Conservation (phyloP, 1,140 invertebrate genomes). For the Chironomus tepperi region DNA sequence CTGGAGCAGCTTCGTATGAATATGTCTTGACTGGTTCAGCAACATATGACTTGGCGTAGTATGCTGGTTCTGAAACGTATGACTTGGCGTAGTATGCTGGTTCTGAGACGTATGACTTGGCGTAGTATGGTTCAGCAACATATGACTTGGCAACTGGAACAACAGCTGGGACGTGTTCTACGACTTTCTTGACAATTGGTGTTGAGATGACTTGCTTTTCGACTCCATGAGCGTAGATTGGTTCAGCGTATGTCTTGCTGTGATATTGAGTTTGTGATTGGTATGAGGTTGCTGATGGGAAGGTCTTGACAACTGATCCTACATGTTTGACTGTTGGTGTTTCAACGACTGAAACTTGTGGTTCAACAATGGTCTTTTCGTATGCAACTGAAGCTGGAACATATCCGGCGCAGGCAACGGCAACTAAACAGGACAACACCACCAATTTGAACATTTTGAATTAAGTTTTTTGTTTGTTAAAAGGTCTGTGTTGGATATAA, state of each 20-base stretch:
- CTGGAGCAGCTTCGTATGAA: too few species aligned
- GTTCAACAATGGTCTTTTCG: slow-evolving; percentile 1
- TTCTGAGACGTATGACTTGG: background rate
- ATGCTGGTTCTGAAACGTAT: slow-evolving; percentile 15
- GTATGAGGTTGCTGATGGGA: slow-evolving; percentile 42
- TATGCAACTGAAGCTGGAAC: background rate
- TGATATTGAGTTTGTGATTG: slow-evolving; percentile 39
- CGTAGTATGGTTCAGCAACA: slow-evolving; percentile 30
- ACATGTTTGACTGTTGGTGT: slow-evolving; percentile 29
- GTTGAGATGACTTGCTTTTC: slow-evolving; percentile 30
- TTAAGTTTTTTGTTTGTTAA: background rate
- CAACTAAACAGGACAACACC: background rate
- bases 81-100: slow-evolving; percentile 28
- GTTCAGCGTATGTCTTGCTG: slow-evolving; percentile 31
- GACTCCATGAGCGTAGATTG: slow-evolving; percentile 34
- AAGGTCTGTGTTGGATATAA: background rate
- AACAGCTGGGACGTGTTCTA: slow-evolving; percentile 2
- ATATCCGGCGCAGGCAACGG: background rate
- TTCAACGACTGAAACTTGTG: slow-evolving; percentile 29
- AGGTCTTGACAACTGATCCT: slow-evolving; percentile 33
- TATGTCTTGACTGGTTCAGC: too few species aligned
- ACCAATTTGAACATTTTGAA: slow-evolving; percentile 17
- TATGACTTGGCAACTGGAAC: slow-evolving; percentile 26
- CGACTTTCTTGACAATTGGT: slow-evolving; percentile 33
- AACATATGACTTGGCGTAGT: background rate